Base-by-base conservation (phyloP, 1,140 invertebrate species). In the Zaprionus africanus region DNA sequence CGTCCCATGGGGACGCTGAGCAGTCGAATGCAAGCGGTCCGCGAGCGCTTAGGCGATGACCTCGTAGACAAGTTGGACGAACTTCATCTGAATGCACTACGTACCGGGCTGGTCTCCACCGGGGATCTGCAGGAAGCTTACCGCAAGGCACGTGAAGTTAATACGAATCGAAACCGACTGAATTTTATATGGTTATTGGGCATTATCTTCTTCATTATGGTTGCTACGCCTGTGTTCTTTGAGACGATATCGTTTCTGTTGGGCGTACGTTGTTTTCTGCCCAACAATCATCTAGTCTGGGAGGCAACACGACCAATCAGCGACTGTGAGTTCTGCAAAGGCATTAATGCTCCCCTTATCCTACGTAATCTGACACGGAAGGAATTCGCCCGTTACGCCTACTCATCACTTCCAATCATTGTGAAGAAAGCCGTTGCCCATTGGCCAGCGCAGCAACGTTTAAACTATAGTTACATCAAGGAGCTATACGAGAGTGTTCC, bases 261-360 rank as follows among this genome's bases (percentile, higher is more conserved):
- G 63, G 94, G 94, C 54, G 94, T 94, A 64, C 94, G 96, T 81
- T 98, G 97, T 93, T 91, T 97, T 58, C 80, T 98, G 79, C 95
- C 96, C 70, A 97, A 96, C 92, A 97, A 97, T 93, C 96, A 96
- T 85, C 93, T 98, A 51, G 93, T 97, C 34, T 97, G 96, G 96
- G 97, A 98, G 93, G 96, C 96, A 46, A 96, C 96, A 12, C 93
- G 97, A 67, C 97, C 97, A 13, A 93, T 96, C n/a, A 96, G 96
- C 6, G 94, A 97, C 91, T 98, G 97, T 90, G 93, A 94, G 71
- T 97, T 96, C 91, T 92, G 81, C 60, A 81, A 93, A 62, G 93
- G 96, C 15, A 92, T 95, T 64, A 91, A 92, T 31, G 94, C 94
- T 74, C 94, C 96, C 43, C 93, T 96, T 64, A 93, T 96, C 54